Evolutionary conservation across 37 sponge, comb jelly and placozoan species (phyloP).

Genomic region (Ephydatia muelleri): DNA sequence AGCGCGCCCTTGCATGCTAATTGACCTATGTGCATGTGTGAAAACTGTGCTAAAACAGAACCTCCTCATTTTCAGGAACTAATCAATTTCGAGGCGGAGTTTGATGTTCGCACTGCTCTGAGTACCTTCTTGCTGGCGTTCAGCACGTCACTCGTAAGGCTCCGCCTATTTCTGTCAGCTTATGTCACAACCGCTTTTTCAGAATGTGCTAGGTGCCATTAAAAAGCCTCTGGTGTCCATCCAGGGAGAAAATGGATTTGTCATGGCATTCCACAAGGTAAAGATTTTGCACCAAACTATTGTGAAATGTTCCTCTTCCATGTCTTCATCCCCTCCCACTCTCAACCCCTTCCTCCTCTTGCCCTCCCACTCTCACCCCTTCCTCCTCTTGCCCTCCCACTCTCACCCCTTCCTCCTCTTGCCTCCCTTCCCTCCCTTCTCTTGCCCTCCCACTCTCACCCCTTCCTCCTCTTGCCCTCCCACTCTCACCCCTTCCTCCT

Average conservation of each 20-base stretch:
- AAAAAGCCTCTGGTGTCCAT: constrained; percentile 47
- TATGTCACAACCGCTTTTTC: neutral
- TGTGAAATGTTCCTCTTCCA: neutral
- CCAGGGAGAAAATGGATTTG: constrained; percentile 21
- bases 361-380: neutral
- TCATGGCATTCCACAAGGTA: constrained; percentile 60
- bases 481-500: too few relatives aligned
- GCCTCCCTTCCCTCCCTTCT: too few relatives aligned
- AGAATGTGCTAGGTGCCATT: constrained; percentile 45
- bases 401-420: neutral
- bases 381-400: neutral
- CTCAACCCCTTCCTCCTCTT: neutral
- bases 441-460: too few relatives aligned
- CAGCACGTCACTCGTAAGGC: constrained; percentile 57
- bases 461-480: too few relatives aligned
- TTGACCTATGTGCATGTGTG: too few relatives aligned
- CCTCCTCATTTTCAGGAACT: neutral
- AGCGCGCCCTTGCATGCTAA: too few relatives aligned
- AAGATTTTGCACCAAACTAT: neutral
- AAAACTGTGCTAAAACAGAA: neutral
- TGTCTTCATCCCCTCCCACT: neutral
- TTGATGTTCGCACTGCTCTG: constrained; percentile 38
- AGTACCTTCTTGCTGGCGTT: constrained; percentile 56
- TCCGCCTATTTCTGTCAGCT: neutral
- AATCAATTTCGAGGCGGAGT: neutral